Conservation (phyloP, 2,797 vertebrate genomes). For the Hipposideros larvatus region DNA sequence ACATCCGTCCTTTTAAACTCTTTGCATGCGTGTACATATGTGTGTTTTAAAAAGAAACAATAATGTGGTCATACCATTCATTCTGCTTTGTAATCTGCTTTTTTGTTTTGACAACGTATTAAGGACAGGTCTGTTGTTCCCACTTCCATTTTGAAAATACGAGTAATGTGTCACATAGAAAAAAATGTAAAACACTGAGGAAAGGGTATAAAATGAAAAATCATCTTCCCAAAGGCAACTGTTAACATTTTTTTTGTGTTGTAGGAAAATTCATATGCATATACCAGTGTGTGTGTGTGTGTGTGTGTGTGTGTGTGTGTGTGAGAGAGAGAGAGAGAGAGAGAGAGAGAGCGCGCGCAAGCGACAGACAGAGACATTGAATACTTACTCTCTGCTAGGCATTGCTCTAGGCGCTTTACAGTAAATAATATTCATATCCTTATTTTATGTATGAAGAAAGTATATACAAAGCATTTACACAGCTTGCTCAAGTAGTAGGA, state of each 20-base stretch:
- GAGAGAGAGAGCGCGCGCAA: neutral
- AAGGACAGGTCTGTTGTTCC: neutral
- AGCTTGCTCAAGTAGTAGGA: neutral
- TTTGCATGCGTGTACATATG: neutral
- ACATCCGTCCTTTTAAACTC: neutral
- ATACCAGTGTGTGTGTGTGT: neutral
- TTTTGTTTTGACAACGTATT: slow-evolving; percentile 11
- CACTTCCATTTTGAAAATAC: neutral
- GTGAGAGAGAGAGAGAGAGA: neutral
- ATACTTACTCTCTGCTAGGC: neutral
- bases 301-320: no score
- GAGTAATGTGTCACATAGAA: slow-evolving; percentile 20
- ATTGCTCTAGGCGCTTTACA: neutral
- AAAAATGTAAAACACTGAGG: neutral
- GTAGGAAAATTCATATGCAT: neutral
- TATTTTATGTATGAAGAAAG: slow-evolving; percentile 33
- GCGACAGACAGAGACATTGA: neutral
- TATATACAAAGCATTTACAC: neutral
- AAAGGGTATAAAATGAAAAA: slow-evolving; percentile 44
- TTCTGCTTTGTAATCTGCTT: slow-evolving; percentile 33
- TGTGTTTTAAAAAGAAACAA: neutral
- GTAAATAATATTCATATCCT: neutral
- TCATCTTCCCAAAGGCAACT: slow-evolving; percentile 11
- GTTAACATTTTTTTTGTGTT: neutral
- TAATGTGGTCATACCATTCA: neutral